Percentiles rank a stretch among this genome's conserved stretches.
These are phyloP conservation scores for Amiota communis DNA, from an alignment of 2,888 invertebrate species.

Conservation along the genomic window DNA sequence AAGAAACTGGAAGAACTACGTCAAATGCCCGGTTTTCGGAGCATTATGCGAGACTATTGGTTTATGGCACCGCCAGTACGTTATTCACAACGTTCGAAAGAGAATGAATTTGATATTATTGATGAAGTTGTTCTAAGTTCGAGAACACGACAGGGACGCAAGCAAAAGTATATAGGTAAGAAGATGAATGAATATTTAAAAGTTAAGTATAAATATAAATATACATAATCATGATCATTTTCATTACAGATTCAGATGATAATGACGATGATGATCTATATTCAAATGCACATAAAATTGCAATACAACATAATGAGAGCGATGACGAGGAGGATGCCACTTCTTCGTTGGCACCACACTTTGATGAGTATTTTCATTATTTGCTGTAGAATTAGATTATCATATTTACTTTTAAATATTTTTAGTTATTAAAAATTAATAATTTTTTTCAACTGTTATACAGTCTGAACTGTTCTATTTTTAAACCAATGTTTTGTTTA, in stretches of 20 bases:
- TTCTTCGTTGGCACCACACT: constrained; percentile 55
- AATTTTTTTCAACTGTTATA: too few species aligned
- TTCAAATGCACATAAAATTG: constrained; percentile 70
- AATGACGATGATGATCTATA: constrained; percentile 69
- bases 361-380: constrained; percentile 68
- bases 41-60: constrained; percentile 69
- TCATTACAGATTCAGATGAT: constrained; percentile 44
- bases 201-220: background rate
- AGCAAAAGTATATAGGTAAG: constrained; percentile 68
- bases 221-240: constrained; percentile 6
- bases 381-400: constrained; percentile 46
- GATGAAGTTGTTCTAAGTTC: constrained; percentile 69
- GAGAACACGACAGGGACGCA: constrained; percentile 54
- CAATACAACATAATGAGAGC: constrained; percentile 58
- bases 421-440: background rate
- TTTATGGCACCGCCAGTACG: constrained; percentile 68
- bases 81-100: constrained; percentile 60
- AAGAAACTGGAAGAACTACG: constrained; percentile 63
- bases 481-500: background rate
- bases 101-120: constrained; percentile 62
- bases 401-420: background rate
- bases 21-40: constrained; percentile 69
- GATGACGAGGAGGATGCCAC: constrained; percentile 60
- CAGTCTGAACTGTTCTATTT: constrained; percentile 12
- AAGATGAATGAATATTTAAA: background rate